Base-by-base conservation (phyloP, 2,888 invertebrate genomes). In the Eulithis testata region DNA sequence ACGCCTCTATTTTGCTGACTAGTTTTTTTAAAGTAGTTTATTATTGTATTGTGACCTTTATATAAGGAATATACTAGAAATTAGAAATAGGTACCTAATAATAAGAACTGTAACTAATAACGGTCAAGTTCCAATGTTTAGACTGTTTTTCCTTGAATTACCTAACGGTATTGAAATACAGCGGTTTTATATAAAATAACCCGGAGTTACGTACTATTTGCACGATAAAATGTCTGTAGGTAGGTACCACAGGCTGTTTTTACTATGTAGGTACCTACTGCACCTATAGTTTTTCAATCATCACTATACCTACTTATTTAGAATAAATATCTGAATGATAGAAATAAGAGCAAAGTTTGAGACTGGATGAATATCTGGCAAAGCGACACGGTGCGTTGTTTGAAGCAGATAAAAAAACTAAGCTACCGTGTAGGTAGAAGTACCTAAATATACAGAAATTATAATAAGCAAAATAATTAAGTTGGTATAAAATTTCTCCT, bases 101-200 rank as follows among this genome's bases (percentile, higher is more conserved):
- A 14, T 14, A 47, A 8, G 47, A 14, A 47, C 36, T 37, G 31
- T 9, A 57, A 62, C 62, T 65, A 31, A n/a, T 51, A 58, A 54
- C 60, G 58, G 60, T 61, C 36, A 60, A 62, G 31, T 53, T 47
- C 6, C 0, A 1, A 21, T 21, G 14, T 47, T 57, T 11, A 47
- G n/a, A 37, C 11, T 21, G 58, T 31, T 44, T 65, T 68, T 65
- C 68, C 63, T 65, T 60, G 65, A 68, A 63, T 57, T 63, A 58
- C 8, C 0, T 31, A 31, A 47, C 54, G 43, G 31, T 45, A 36
- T 14, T 36, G 52, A 63, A 44, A 44, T 40, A 31, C 8, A 12
- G 12, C 7, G 9, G 44, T 27, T 58, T 6, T 57, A 31, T 47
- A 11, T 53, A 47, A 53, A 53, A 63, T 53, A 49, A 49, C 53